phyloP scores from a whole-genome alignment of 2,888 invertebrate species.

The Phengaris alcon region DNA sequence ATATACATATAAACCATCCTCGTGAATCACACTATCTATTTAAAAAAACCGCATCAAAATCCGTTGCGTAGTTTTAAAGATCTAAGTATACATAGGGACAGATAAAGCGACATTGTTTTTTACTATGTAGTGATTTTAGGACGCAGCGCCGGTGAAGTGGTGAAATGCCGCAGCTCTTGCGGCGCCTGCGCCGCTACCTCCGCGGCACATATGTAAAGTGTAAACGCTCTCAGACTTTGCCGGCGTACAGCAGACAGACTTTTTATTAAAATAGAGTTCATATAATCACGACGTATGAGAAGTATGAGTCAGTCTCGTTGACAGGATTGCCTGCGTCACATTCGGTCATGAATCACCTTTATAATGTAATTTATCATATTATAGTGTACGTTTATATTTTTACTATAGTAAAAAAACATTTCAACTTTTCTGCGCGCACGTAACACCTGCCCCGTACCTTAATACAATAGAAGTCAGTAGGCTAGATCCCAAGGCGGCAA shows the following conservation, averaged over 20 bases:
- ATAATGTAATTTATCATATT: slow-evolving; percentile 12
- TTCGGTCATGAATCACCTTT: slow-evolving; percentile 10
- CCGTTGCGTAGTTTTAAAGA: too few species aligned
- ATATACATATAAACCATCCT: too few species aligned
- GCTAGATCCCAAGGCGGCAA: background rate
- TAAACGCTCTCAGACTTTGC: background rate
- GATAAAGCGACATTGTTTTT: too few species aligned
- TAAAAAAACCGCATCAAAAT: too few species aligned
- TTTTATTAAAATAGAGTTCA: slow-evolving; percentile 26
- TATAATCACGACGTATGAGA: slow-evolving; percentile 9
- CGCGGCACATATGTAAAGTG: too few species aligned
- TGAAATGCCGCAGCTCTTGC: too few species aligned
- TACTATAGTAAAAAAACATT: background rate
- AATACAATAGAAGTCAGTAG: background rate
- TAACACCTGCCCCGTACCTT: background rate
- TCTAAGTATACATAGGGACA: too few species aligned
- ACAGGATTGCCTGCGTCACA: slow-evolving; percentile 22
- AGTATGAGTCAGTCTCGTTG: slow-evolving; percentile 13
- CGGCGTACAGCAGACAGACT: background rate
- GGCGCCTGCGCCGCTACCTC: too few species aligned
- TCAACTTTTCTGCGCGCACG: background rate
- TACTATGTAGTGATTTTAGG: too few species aligned
- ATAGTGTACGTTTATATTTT: background rate
- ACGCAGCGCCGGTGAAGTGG: too few species aligned
- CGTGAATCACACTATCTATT: too few species aligned